Evolutionary conservation across 2,797 vertebrate species (phyloP), one percentile per base, ranked within the genome.

Genomic region (Dendrocincla tyrannina): DNA sequence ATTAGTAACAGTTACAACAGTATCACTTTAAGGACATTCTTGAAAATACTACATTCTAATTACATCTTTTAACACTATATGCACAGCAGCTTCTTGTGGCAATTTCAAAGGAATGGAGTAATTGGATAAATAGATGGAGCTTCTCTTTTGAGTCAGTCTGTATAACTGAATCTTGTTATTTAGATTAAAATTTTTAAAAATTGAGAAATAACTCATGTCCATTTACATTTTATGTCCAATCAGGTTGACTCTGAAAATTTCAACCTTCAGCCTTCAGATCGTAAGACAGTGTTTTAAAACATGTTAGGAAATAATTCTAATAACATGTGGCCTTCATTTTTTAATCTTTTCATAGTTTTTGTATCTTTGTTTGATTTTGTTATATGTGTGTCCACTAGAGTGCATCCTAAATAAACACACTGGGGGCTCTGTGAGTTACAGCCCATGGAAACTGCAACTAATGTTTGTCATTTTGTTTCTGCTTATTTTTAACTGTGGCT

Each of bases 311-410:
- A 42, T 67, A 56, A 63, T n/a, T 67, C 11, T 56, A 30, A 33
- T 50, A 28, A 19, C 0, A 4, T 5, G 5, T 64, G 53, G 3
- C 32, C 69, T 76, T 68, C 3, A 24, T 53, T 68, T 66, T 79
- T 50, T 42, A 8, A 4, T 55, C 0, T 11, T 70, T 85, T 66
- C 9, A 4, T 39, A 37, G 22, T 11, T 14, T 53, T 85, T 85
- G 3, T 64, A 8, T 68, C 35, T 88, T 60, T 47, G 1, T 53
- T 81, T 92, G 63, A 10, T 79, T 94, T 89, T 46, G 22, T 84
- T 94, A 35, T 4, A n/a, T 50, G 11, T 88, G 24, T 85, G 84
- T 96, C 96, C 95, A 94, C 95, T 92, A 96, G 95, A 91, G 95
- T 91, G 93, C 91, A 88, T 93, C 95, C 94, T 93, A 83, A 77